Base-by-base conservation (phyloP, 2,797 vertebrate species). In the Smutsia temminckii region DNA sequence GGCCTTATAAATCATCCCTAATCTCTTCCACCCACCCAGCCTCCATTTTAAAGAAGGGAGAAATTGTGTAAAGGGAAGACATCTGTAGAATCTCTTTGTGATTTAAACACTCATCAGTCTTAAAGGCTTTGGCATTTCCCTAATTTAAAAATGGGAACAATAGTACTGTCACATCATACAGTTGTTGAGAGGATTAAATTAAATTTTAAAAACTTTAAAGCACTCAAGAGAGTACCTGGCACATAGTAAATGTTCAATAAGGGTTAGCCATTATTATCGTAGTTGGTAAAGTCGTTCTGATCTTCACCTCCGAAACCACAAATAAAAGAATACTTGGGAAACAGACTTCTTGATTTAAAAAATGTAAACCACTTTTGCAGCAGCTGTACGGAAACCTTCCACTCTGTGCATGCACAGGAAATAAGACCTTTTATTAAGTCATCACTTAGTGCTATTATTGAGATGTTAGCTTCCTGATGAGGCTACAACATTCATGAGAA, bases 341-440 rank as follows among this genome's bases (percentile, higher is more conserved):
- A 89, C 21, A 75, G 68, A 89, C 40, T 66, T 91, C 92, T 83
- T 92, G 37, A 59, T 77, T 46, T 81, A 32, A 94, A 94, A 93
- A 89, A 53, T 32, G 34, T 32, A 79, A 85, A 74, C 80, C 63
- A 87, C 64, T 94, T 46, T 63, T 83, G 71, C 51, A 89, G 68
- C 64, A 87, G 7, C 74, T 89, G 23, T 77, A 74, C 16, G 49
- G 23, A 57, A 88, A 61, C 29, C 91, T 83, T 93, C 59, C 49
- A 91, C 59, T 86, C 32, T 63, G 27, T 8, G 42, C 74, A 86
- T 66, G 86, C 77, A 46, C 2, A 78, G 11, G 42, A 72, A 57
- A n/a, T 8, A 21, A 74, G 40, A 18, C 3, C 11, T 81, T 94
- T 71, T n/a, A 78, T 68, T 92, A 95, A 92, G 59, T 84, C 91